Base-by-base conservation (phyloP, 1,140 invertebrate species). In the Kradibia gibbosae region DNA sequence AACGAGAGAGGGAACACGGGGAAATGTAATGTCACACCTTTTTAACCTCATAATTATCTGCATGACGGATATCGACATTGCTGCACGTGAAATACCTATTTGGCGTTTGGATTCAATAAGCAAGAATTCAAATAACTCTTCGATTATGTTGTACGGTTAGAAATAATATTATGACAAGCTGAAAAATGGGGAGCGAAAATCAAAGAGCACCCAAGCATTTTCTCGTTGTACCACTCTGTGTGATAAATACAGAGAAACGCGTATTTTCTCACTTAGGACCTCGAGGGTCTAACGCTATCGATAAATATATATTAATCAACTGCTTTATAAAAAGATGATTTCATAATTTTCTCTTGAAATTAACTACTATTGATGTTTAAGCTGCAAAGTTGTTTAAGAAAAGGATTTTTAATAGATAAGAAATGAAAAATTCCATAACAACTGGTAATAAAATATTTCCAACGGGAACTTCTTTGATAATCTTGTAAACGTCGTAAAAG, bases 401-500 rank as follows among this genome's bases (percentile, higher is more conserved):
- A 20, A 20, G 22, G 5, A 53, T 8, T 17, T 8, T 8, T 20
- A 53, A 53, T 20, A 22, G 22, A 53, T 20, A 53, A 20, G 5
- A 53, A 8, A 20, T 17, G 3, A 22, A 3, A 53, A 53, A 8
- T 20, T 20, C 20, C 3, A 53, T 53, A 22, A 17, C 15, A 22
- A 11, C 10, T n/a, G 22, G 50, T 22, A 53, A 53, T 53, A 53
- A 62, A 53, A 53, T 53, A 53, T 20, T 53, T 8, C 3, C 20
- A 25, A 50, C 25, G 25, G 31, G 53, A 53, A 67, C 76, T 78
- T 78, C 70, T 78, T 53, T 48, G 76, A 70, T 53, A 48, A 7
- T 48, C 42, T 39, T n/a, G 25, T 45, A 53, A 77, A 15, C 25
- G 60, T 70, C 42, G 45, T 78, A 78, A 70, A 78, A 70, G 8